A percentile compares a stretch with the other conserved stretches of the same genome.
Evolutionary conservation across 2,113 vertebrate species (phyloP).

Genomic region (Ailurus styani): DNA sequence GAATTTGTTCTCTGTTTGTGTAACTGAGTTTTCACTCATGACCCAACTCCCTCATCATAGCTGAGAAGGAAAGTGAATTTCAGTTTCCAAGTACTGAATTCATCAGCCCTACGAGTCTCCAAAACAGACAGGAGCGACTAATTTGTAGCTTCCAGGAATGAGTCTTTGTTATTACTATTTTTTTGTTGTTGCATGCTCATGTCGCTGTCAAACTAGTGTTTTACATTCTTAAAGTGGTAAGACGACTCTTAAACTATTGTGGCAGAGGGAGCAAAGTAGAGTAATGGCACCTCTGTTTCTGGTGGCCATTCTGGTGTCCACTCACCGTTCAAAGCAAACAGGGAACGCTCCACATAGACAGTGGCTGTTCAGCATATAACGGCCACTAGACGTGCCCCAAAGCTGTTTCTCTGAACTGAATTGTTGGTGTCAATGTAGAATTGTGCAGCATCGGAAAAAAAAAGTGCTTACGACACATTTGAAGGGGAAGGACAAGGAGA

Average conservation of each 20-base stretch:
- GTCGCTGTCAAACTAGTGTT: constrained; percentile 17
- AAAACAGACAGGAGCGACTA: constrained; percentile 20
- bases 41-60: background rate
- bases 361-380: background rate
- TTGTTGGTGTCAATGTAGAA: background rate
- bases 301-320: background rate
- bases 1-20: background rate
- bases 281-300: background rate
- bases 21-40: background rate
- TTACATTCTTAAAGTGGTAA: background rate
- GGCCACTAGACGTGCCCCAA: background rate
- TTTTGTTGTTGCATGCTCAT: background rate
- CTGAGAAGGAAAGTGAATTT: background rate
- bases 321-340: background rate
- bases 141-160: constrained; percentile 37
- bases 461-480: background rate
- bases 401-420: background rate
- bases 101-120: background rate
- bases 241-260: background rate
- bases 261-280: background rate
- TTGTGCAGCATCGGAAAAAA: background rate
- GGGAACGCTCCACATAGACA: background rate
- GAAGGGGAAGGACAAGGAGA: background rate
- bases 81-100: constrained; percentile 26
- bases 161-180: background rate